Percentiles rank a stretch among this genome's conserved stretches.
Evolutionary conservation across 2,113 vertebrate genomes (phyloP).

Genomic region (Cyprinodon variegatus): DNA sequence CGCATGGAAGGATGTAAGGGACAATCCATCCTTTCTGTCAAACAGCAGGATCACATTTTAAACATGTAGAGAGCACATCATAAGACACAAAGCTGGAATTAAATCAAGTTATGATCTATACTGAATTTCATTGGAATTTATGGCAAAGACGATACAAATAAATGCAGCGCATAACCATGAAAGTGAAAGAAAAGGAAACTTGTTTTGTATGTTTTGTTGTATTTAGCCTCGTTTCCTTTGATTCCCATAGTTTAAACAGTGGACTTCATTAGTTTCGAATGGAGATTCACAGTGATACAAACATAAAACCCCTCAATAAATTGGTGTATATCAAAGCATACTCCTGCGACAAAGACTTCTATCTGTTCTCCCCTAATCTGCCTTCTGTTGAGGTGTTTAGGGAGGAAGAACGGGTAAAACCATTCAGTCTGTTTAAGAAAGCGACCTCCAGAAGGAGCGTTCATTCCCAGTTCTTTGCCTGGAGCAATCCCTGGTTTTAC

Average conservation of each 20-base stretch:
- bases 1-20: constrained; percentile 3
- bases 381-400: background rate
- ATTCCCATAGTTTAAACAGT: too few relatives aligned
- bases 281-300: background rate
- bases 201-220: too few relatives aligned
- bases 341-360: background rate
- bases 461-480: too few relatives aligned
- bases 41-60: constrained; percentile 39
- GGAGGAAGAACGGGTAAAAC: background rate
- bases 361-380: background rate
- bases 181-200: background rate
- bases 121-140: background rate
- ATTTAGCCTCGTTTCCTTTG: too few relatives aligned
- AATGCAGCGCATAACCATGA: background rate
- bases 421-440: too few relatives aligned
- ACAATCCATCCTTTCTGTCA: constrained; percentile 18
- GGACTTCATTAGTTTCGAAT: background rate
- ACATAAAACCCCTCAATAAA: background rate
- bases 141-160: background rate
- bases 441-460: too few relatives aligned
- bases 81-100: background rate
- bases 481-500: too few relatives aligned
- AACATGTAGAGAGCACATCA: constrained; percentile 50
- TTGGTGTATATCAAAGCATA: background rate
- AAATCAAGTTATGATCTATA: too few relatives aligned